phyloP scores from a whole-genome alignment of 2,113 vertebrate species.

The Ailuropoda melanoleuca region DNA sequence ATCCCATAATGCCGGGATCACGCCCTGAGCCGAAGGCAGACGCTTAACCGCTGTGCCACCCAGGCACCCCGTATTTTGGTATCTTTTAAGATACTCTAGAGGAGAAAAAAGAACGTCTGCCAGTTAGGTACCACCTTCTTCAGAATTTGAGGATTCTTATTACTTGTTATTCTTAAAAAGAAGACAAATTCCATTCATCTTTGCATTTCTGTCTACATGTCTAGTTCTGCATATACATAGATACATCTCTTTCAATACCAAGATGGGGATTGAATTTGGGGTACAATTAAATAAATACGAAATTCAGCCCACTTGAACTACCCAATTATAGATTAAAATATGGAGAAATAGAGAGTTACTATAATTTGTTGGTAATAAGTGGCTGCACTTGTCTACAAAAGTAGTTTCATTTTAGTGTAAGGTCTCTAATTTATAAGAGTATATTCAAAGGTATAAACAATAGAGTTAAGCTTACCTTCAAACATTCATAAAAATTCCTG shows the following conservation, averaged over 20 bases:
- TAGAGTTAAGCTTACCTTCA: background rate
- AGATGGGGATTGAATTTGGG: background rate
- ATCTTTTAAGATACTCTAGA: background rate
- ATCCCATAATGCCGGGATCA: no score
- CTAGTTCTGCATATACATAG: background rate
- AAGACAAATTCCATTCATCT: background rate
- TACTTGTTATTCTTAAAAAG: background rate
- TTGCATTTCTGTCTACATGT: background rate
- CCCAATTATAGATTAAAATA: background rate
- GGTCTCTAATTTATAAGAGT: background rate
- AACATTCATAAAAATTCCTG: slow-evolving; percentile 1
- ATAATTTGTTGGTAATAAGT: background rate
- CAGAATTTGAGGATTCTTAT: background rate
- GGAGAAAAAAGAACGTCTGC: background rate
- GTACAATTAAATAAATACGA: background rate
- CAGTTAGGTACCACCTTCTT: background rate
- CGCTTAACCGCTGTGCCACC: no score
- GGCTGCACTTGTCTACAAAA: background rate
- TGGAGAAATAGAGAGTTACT: background rate
- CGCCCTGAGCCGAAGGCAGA: no score
- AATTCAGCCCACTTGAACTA: background rate
- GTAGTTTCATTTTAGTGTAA: background rate
- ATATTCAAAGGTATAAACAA: background rate
- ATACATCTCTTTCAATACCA: background rate
- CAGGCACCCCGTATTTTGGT: background rate